A percentile compares a stretch with the other conserved stretches of the same genome.
These are phyloP conservation scores for Brachyhypopomus gauderio DNA, from an alignment of 2,113 vertebrate genomes.

Conservation along the genomic window DNA sequence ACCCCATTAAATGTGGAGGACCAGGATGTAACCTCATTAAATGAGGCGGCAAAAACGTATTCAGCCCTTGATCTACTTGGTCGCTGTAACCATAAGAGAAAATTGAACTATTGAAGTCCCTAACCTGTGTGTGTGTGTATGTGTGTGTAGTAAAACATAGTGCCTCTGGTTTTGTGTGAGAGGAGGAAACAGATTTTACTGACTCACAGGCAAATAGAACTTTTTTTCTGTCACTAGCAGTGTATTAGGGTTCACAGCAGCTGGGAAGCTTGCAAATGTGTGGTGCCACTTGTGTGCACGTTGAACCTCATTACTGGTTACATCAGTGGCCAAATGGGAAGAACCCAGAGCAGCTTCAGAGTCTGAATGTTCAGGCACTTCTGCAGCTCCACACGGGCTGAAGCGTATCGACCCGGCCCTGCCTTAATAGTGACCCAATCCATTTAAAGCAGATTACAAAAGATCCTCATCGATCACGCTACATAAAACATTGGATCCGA, in stretches of 20 bases:
- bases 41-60: conserved; percentile 43
- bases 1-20: conserved; percentile 46
- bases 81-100: conserved; percentile 28
- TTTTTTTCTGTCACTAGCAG: too few relatives aligned
- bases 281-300: too few relatives aligned
- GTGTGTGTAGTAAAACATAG: not conserved
- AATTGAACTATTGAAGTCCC: conserved; percentile 47
- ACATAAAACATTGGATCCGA: conserved; percentile 16
- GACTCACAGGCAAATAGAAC: too few relatives aligned
- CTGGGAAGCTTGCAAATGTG: too few relatives aligned
- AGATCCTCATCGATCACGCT: conserved; percentile 23
- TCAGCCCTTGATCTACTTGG: conserved; percentile 31
- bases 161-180: too few relatives aligned
- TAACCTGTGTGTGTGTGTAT: conserved; percentile 10
- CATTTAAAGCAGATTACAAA: conserved; percentile 46
- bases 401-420: conserved; percentile 20
- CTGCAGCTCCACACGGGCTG: not conserved
- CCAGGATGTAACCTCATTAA: conserved; percentile 53
- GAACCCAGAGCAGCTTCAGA: not conserved
- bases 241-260: too few relatives aligned
- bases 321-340: not conserved
- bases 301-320: too few relatives aligned
- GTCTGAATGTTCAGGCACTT: conserved; percentile 2
- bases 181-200: too few relatives aligned
- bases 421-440: conserved; percentile 34